These are phyloP conservation scores for Tenthredo distinguenda DNA, from an alignment of 2,888 invertebrate species.

Conservation along the genomic window DNA sequence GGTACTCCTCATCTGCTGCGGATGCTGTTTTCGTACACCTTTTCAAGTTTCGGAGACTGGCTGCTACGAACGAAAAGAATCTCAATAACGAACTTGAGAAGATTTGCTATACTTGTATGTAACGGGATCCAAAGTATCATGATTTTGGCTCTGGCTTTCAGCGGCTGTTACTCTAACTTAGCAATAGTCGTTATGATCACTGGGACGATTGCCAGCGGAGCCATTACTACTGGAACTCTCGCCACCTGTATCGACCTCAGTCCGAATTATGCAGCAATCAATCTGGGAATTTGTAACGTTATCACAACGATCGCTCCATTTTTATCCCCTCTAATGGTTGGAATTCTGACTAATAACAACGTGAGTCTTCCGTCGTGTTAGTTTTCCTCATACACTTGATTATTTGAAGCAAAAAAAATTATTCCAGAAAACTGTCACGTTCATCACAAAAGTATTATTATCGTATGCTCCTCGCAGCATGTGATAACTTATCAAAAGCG, in stretches of 20 bases:
- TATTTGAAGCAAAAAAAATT: too few relatives aligned
- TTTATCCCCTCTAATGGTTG: slow-evolving; percentile 83
- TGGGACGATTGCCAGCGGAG: slow-evolving; percentile 79
- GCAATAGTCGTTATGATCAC: slow-evolving; percentile 82
- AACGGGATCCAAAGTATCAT: slow-evolving; percentile 82
- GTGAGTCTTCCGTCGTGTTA: slow-evolving; percentile 77
- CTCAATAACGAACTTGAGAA: slow-evolving; percentile 83
- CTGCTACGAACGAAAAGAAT: slow-evolving; percentile 81
- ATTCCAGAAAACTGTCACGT: neutral
- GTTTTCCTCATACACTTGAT: neutral
- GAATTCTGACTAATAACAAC: slow-evolving; percentile 82
- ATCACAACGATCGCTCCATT: slow-evolving; percentile 82
- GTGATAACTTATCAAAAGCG: neutral
- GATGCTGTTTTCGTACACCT: slow-evolving; percentile 81
- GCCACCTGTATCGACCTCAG: slow-evolving; percentile 85
- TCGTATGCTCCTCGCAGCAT: neutral
- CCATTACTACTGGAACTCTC: slow-evolving; percentile 82
- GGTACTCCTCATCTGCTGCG: slow-evolving; percentile 84
- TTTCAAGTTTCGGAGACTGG: slow-evolving; percentile 82
- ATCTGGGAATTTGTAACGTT: slow-evolving; percentile 82
- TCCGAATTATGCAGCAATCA: slow-evolving; percentile 82
- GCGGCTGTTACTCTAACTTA: slow-evolving; percentile 82
- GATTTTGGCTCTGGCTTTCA: slow-evolving; percentile 82
- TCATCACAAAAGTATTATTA: neutral
- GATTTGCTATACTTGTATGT: slow-evolving; percentile 83